Percentiles rank a stretch among this genome's conserved stretches.
phyloP scores from a whole-genome alignment of 2,113 vertebrate species.

The Lophura nycthemera region DNA sequence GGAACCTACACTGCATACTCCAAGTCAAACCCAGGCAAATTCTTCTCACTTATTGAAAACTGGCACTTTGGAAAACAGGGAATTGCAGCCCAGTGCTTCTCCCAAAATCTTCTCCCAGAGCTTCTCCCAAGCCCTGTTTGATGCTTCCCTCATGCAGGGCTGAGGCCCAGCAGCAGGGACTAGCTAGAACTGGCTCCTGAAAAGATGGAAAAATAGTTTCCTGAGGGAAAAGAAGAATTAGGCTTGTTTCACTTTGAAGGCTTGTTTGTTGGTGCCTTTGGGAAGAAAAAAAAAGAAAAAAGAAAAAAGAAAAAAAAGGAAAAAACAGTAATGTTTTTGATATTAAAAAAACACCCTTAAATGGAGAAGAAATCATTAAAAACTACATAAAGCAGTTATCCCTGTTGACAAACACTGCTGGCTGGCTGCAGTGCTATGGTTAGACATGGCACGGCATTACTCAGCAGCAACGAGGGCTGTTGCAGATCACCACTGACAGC shows the following conservation, averaged over 20 bases:
- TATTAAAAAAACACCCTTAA: not conserved
- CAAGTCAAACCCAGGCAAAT: not conserved
- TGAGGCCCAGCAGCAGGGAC: not conserved
- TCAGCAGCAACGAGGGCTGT: not conserved
- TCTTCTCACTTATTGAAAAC: not conserved
- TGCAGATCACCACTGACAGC: not conserved
- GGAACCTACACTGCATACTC: not conserved
- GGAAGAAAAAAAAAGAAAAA: not conserved
- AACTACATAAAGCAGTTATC: not conserved
- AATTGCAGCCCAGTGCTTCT: not conserved
- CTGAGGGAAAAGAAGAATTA: not conserved
- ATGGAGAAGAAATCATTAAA: not conserved
- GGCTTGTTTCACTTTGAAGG: conserved; percentile 1
- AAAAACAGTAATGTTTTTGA: not conserved
- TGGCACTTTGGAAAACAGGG: not conserved
- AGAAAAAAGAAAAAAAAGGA: not conserved
- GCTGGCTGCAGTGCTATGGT: not conserved
- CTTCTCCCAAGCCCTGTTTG: not conserved
- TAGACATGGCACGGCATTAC: rapidly evolving
- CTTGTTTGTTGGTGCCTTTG: not conserved
- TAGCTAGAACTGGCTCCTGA: not conserved
- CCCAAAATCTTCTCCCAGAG: not conserved
- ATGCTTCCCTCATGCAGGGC: not conserved
- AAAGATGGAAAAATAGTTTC: conserved; percentile 9
- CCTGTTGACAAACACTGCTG: not conserved